These are phyloP conservation scores for Antidorcas marsupialis DNA, from an alignment of 2,113 vertebrate genomes.

Conservation along the genomic window DNA sequence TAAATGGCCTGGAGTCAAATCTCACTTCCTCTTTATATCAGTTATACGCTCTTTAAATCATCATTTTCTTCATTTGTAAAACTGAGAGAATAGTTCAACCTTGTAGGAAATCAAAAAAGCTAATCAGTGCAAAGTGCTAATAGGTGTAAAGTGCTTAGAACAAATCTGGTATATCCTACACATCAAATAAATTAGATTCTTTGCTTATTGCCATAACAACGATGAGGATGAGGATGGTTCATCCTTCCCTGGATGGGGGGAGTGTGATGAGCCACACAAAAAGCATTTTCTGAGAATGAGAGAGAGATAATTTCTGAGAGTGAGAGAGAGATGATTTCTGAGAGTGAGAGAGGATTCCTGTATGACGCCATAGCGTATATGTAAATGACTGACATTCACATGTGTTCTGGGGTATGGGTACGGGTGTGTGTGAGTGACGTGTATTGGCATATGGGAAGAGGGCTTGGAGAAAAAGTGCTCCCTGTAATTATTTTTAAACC, in stretches of 20 bases:
- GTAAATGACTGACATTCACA: not conserved
- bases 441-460: not conserved
- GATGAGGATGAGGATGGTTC: not conserved
- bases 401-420: not conserved
- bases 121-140: not conserved
- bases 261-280: not conserved
- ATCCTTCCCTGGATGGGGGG: not conserved
- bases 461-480: not conserved
- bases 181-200: not conserved
- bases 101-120: not conserved
- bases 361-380: not conserved
- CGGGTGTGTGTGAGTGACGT: not conserved
- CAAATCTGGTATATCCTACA: not conserved
- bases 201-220: not conserved
- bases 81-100: not conserved
- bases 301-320: not conserved
- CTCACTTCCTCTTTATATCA: not conserved
- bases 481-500: not conserved
- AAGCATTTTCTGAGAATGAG: not conserved
- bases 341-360: not conserved
- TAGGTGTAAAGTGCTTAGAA: not conserved
- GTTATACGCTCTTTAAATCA: not conserved
- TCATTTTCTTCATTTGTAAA: not conserved
- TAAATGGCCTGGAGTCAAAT: not conserved
- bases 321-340: not conserved